Percentiles rank a stretch among this genome's conserved stretches.
These are phyloP conservation scores for Periophthalmus magnuspinnatus DNA, from an alignment of 2,797 vertebrate genomes.

Conservation along the genomic window DNA sequence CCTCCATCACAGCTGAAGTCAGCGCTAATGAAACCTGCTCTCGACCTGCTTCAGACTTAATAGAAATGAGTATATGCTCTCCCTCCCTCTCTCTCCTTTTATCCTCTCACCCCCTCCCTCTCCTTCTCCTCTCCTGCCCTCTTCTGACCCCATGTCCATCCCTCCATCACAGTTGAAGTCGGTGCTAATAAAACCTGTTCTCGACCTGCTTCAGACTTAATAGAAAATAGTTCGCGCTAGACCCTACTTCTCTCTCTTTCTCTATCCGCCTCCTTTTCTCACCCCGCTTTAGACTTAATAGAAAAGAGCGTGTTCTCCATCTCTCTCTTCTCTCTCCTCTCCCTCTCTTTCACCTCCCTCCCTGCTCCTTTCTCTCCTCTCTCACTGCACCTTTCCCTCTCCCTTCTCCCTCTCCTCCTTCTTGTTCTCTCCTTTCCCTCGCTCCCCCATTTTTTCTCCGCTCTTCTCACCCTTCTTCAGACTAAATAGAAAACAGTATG, in stretches of 20 bases:
- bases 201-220: too few relatives aligned
- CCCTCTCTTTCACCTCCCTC: too few relatives aligned
- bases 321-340: too few relatives aligned
- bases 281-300: neutral
- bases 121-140: too few relatives aligned
- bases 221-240: too few relatives aligned
- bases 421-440: conserved; percentile 32
- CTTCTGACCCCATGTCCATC: too few relatives aligned
- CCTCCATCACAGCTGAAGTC: conserved; percentile 16
- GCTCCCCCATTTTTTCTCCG: conserved; percentile 27
- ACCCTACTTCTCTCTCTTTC: conserved; percentile 28
- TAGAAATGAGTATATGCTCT: neutral
- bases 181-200: too few relatives aligned
- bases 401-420: neutral
- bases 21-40: neutral
- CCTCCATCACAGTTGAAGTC: too few relatives aligned
- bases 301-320: neutral
- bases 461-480: neutral
- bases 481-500: neutral
- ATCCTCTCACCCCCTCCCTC: too few relatives aligned
- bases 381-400: too few relatives aligned
- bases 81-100: too few relatives aligned
- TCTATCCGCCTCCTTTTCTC: conserved; percentile 13
- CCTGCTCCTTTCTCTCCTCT: too few relatives aligned
- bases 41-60: neutral